Percentiles rank a stretch among this genome's conserved stretches.
Evolutionary conservation across 2,113 vertebrate species (phyloP).

Genomic region (Pollachius pollachius): DNA sequence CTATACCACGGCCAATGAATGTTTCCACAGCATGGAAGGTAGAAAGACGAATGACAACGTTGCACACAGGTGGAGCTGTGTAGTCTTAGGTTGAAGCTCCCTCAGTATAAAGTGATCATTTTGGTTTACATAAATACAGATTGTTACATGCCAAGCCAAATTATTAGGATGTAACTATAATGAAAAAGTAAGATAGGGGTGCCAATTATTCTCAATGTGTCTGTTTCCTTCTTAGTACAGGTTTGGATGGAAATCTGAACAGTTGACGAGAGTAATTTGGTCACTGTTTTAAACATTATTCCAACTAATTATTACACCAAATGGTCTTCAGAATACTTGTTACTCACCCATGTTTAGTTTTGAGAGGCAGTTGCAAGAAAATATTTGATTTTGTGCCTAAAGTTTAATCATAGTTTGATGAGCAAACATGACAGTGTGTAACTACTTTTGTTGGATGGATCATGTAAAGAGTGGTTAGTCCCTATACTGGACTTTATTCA

Average conservation of each 20-base stretch:
- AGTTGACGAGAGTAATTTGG: constrained; percentile 29
- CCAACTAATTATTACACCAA: constrained; percentile 5
- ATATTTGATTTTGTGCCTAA: constrained; percentile 26
- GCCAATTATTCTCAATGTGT: constrained; percentile 33
- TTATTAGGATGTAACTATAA: constrained; percentile 21
- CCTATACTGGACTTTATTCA: constrained; percentile 24
- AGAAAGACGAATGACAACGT: too few relatives aligned
- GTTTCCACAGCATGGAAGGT: too few relatives aligned
- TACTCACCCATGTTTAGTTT: constrained; percentile 30
- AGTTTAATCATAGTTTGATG: constrained; percentile 22
- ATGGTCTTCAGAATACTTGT: constrained; percentile 21
- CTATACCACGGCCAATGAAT: too few relatives aligned
- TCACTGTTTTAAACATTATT: constrained; percentile 35
- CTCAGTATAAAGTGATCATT: too few relatives aligned
- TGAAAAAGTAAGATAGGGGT: constrained; percentile 14
- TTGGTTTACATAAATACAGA: too few relatives aligned
- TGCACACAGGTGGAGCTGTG: too few relatives aligned
- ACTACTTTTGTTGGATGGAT: constrained; percentile 26
- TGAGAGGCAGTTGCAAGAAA: constrained; percentile 34
- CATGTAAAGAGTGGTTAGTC: constrained; percentile 13
- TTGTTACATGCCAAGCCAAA: too few relatives aligned
- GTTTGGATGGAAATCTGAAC: constrained; percentile 35
- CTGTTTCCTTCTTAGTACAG: constrained; percentile 4
- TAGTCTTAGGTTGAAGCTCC: too few relatives aligned
- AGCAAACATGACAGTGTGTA: constrained; percentile 40